Evolutionary conservation across 2,888 invertebrate species (phyloP), one percentile per base, ranked within the genome.

Genomic region (Phrixothrix hirtus): DNA sequence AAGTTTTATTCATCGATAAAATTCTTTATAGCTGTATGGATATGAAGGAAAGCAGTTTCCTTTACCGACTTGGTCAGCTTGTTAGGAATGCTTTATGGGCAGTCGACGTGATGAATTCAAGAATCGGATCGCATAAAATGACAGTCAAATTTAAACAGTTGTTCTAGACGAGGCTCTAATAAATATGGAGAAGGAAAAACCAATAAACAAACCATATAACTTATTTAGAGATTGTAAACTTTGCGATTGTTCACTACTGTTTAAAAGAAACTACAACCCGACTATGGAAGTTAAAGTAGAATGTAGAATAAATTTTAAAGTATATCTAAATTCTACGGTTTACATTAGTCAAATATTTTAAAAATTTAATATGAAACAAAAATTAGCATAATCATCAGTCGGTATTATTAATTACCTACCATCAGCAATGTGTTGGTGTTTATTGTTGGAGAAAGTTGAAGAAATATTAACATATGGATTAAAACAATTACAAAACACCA

Each of bases 31-130:
- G 54, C 49, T 44, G 42, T 57, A 53, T 55, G 60, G 59, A 61
- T 62, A 62, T 64, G 60, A 59, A 59, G 57, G 57, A 43, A 37
- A 50, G 36, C 36, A 38, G 42, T 59, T 57, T 55, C 57, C 57
- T 62, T 64, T 64, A 64, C 43, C 60, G 62, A 60, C 60, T 60
- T 50, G 61, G 51, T 55, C 60, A 59, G 62, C 62, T 64, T 63
- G 64, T 64, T 64, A 64, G 55, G 62, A 58, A 61, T 64, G 59
- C 60, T 64, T 64, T 64, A 64, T 64, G 60, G 61, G 60, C 60
- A 48, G 53, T 42, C 29, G 36, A 29, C 55, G 57, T 59, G 64
- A 64, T 62, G 59, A 59, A 64, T 62, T 59, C 60, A 56, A 59
- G 55, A 41, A 48, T 27, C 41, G 35, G 41, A 35, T 35, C 35